Conservation (phyloP, 92 coral and sea anemone species). For the Pocillopora meandrina region DNA sequence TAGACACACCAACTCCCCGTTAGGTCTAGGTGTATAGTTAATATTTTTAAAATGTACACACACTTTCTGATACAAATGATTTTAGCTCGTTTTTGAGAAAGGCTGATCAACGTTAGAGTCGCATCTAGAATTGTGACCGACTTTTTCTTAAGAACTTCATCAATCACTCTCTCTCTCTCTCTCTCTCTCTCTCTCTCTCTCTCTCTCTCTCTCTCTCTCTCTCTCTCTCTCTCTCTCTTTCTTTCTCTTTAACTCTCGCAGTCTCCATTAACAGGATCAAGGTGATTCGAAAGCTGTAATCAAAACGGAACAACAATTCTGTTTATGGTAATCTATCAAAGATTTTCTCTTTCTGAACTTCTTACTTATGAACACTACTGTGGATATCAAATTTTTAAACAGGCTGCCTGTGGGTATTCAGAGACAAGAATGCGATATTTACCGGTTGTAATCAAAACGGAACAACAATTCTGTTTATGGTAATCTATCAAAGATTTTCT, state of each 20-base stretch:
- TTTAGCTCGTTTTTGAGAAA: too few relatives aligned
- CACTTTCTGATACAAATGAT: too few relatives aligned
- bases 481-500: too few relatives aligned
- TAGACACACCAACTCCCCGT: neutral
- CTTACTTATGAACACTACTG: neutral
- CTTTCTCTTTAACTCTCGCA: too few relatives aligned
- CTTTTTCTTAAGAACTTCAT: too few relatives aligned
- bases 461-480: neutral
- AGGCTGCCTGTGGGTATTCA: neutral
- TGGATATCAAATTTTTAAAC: neutral
- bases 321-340: neutral
- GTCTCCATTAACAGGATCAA: slow-evolving; percentile 56
- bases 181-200: neutral
- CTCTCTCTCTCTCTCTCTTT: neutral
- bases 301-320: neutral
- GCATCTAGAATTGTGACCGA: too few relatives aligned
- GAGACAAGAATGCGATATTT: too few relatives aligned
- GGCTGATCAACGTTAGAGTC: too few relatives aligned
- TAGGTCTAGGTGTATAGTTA: too few relatives aligned
- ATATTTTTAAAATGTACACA: too few relatives aligned
- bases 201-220: too few relatives aligned
- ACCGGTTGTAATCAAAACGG: neutral
- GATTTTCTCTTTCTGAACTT: neutral
- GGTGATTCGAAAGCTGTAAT: slow-evolving; percentile 42
- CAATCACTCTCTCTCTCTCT: too few relatives aligned